Evolutionary conservation across 2,888 invertebrate genomes (phyloP), one percentile per base, ranked within the genome.

Genomic region (Nomada goodeniana): DNA sequence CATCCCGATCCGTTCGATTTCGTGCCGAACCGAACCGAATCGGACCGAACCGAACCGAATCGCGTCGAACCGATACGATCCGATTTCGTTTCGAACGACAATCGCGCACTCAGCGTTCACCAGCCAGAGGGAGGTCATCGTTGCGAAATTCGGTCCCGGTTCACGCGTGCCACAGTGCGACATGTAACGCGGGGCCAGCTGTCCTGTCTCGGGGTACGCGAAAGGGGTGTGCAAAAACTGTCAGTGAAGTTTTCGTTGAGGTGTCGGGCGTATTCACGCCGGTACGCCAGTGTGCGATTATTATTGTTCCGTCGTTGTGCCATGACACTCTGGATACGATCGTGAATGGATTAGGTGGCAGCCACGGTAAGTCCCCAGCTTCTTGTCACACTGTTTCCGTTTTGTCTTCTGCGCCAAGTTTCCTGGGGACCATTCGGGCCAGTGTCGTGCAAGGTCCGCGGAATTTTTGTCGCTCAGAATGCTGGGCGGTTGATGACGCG

Each of bases 311-410:
- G 73, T 85, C 72, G 53, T 86, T 82, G 81, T 86, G 86, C 75
- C 78, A 84, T 86, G 84, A 77, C 70, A 76, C 61, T 80, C 82
- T 89, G 89, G 90, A 90, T 90, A 89, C 72, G 80, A 87, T 86
- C 76, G 81, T 87, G 86, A 89, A 89, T 84, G 90, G 90, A 91
- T 89, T 90, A 89, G 81, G 65, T 60, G 70, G 64, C 70, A 73
- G 73, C 75, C 63, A 50, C 52, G 83, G 90, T 90, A 72, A 90
- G 88, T 79, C 44, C 59, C 29, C 61, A n/a, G 20, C 23, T 60
- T 52, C 42, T 44, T 57, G n/a, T 36, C 42, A 13, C 9, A 13
- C 10, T 11, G 20, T 15, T 72, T 70, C 64, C 71, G 65, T 65
- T 70, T 70, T 47, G 15, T 70, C 29, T 47, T 53, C 10, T 42